Conservation (phyloP, 1,140 invertebrate genomes). For the Aphidius gifuensis region DNA sequence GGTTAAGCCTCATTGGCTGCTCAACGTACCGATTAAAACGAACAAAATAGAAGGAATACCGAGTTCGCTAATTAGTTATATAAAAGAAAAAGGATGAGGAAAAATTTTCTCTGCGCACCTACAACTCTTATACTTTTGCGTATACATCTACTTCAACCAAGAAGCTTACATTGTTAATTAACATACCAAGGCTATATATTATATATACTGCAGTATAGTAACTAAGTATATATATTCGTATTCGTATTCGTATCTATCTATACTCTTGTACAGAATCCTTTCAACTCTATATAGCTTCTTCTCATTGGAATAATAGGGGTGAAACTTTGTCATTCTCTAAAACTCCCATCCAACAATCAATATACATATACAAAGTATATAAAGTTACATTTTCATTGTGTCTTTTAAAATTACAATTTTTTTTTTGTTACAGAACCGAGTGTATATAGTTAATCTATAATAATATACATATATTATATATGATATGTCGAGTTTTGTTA, state of each 20-base stretch:
- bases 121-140: too few species aligned
- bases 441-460: too few species aligned
- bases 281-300: neutral
- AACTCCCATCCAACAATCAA: neutral
- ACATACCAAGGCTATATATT: slow-evolving; percentile 41
- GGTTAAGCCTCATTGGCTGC: neutral
- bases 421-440: too few species aligned
- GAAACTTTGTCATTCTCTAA: slow-evolving; percentile 16
- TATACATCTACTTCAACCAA: slow-evolving; percentile 23
- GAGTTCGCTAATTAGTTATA: slow-evolving; percentile 21
- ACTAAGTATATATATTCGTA: too few species aligned
- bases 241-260: slow-evolving; percentile 7
- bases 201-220: too few species aligned
- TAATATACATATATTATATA: too few species aligned
- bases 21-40: slow-evolving; percentile 2
- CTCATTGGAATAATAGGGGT: slow-evolving; percentile 19
- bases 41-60: slow-evolving; percentile 19
- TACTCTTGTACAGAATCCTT: too few species aligned
- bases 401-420: too few species aligned
- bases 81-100: neutral
- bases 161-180: slow-evolving; percentile 53
- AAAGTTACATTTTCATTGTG: too few species aligned
- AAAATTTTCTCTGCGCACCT: neutral
- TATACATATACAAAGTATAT: neutral
- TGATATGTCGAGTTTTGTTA: too few species aligned